Evolutionary conservation across 92 coral and sea anemone genomes (phyloP).

Genomic region (Meandrina meandrites): DNA sequence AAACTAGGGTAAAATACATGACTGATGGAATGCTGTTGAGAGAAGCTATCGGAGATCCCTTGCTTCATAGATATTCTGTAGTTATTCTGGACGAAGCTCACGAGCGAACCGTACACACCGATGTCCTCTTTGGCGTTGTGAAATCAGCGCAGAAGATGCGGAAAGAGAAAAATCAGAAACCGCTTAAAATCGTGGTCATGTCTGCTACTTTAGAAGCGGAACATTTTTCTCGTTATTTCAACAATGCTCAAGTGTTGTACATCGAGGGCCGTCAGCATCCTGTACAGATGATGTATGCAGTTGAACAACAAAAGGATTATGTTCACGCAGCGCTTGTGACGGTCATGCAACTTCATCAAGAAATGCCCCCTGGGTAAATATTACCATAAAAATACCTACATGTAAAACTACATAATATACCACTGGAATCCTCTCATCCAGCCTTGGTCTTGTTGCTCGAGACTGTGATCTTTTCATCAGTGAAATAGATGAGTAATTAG

Average conservation of each 20-base stretch:
- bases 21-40: conserved; percentile 97
- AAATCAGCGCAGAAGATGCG: conserved; percentile 87
- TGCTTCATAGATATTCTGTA: conserved; percentile 79
- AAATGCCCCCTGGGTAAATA: conserved; percentile 79
- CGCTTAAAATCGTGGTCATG: conserved; percentile 89
- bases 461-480: no score
- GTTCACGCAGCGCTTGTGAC: conserved; percentile 90
- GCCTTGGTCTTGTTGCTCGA: no score
- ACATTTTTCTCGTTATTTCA: conserved; percentile 88
- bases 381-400: background rate
- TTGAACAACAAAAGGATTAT: conserved; percentile 86
- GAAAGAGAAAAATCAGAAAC: conserved; percentile 57
- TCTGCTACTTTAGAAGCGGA: conserved; percentile 99
- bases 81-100: conserved; percentile 97
- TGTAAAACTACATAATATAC: background rate
- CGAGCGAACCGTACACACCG: conserved; percentile 95
- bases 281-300: conserved; percentile 84
- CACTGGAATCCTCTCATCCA: background rate
- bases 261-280: conserved; percentile 97
- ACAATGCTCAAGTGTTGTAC: conserved; percentile 86
- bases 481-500: no score
- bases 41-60: conserved; percentile 89
- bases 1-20: conserved; percentile 91
- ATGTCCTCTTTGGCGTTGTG: conserved; percentile 94
- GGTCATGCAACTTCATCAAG: conserved; percentile 92